Evolutionary conservation across 2,113 vertebrate genomes (phyloP).

Genomic region (Otocyon megalotis): DNA sequence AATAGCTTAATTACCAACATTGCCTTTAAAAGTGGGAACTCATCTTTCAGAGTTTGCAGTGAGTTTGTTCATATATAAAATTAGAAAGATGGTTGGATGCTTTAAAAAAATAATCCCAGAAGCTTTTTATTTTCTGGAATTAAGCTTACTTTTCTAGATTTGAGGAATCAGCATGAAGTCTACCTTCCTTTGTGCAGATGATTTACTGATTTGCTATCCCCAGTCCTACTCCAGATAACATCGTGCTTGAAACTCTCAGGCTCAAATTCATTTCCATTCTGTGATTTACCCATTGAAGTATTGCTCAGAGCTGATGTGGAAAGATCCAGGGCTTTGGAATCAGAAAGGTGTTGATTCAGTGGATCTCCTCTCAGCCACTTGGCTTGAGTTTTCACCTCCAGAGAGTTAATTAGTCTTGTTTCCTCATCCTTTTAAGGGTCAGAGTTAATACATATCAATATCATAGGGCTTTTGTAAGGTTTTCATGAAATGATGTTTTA

Average conservation of each 20-base stretch:
- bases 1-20: neutral
- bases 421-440: neutral
- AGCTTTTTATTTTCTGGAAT: slow-evolving; percentile 31
- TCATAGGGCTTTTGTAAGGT: neutral
- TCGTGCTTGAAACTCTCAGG: neutral
- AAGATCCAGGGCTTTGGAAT: slow-evolving; percentile 12
- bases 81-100: neutral
- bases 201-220: neutral
- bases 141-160: slow-evolving; percentile 29
- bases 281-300: neutral
- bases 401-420: neutral
- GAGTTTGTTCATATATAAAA: slow-evolving; percentile 8
- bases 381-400: neutral
- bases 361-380: neutral
- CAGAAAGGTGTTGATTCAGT: neutral
- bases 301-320: neutral
- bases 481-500: neutral
- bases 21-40: slow-evolving; percentile 8
- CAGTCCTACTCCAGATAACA: neutral
- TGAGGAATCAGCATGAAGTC: neutral
- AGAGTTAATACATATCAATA: neutral
- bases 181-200: neutral
- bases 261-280: neutral
- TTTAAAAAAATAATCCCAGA: neutral
- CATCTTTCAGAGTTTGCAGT: slow-evolving; percentile 21